Conservation (phyloP, 1,140 invertebrate species). For the Procambarus virginalis region DNA sequence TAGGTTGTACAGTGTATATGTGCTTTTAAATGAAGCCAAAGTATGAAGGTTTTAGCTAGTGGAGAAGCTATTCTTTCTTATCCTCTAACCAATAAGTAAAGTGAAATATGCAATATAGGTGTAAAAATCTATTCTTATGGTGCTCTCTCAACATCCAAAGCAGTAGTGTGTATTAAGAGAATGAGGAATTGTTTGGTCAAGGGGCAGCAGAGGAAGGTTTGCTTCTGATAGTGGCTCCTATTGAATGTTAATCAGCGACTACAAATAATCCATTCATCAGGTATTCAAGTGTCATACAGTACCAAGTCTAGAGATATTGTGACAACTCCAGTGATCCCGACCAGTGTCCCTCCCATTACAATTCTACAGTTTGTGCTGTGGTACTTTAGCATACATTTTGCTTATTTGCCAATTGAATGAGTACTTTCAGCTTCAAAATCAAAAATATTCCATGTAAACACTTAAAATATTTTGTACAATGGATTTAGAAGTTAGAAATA, state of each 20-base stretch:
- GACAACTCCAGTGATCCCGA: not conserved
- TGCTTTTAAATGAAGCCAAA: slow-evolving; percentile 43
- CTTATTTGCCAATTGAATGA: slow-evolving; percentile 22
- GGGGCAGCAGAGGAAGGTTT: slow-evolving; percentile 21
- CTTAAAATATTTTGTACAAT: not conserved
- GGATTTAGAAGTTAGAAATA: not conserved
- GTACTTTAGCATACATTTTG: slow-evolving; percentile 14
- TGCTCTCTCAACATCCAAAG: slow-evolving; percentile 34
- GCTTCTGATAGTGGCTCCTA: slow-evolving; percentile 3
- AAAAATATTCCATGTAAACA: slow-evolving; percentile 26
- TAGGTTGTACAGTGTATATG: slow-evolving; percentile 46
- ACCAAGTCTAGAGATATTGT: not conserved
- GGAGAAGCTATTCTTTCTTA: slow-evolving; percentile 22
- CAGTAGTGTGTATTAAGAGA: slow-evolving; percentile 25
- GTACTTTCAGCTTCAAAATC: not conserved
- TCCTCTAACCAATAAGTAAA: slow-evolving; percentile 19
- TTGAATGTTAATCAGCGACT: not conserved
- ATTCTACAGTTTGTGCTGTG: slow-evolving; percentile 1
- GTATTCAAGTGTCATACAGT: slow-evolving; percentile 15
- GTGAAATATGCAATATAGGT: slow-evolving; percentile 41
- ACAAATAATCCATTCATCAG: slow-evolving; percentile 15
- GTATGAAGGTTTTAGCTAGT: slow-evolving; percentile 39
- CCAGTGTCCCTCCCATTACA: not conserved
- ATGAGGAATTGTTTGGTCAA: slow-evolving; percentile 16
- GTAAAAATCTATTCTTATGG: slow-evolving; percentile 42